These are phyloP conservation scores for Pachliopta kotzebuea DNA, from an alignment of 2,888 invertebrate species.

Conservation along the genomic window DNA sequence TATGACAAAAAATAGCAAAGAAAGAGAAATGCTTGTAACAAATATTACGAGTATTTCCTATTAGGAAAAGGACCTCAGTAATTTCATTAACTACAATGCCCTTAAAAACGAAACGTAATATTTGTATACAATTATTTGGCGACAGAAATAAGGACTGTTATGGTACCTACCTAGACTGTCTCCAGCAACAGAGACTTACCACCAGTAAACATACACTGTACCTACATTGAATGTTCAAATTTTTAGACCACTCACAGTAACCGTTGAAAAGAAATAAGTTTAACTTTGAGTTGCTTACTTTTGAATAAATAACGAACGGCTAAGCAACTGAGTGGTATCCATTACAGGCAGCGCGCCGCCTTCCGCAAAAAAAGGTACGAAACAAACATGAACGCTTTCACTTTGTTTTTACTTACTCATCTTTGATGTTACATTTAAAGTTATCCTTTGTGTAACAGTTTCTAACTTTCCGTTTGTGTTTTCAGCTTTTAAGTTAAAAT, in stretches of 20 bases:
- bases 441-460: background rate
- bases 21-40: too few species aligned
- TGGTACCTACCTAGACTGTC: too few species aligned
- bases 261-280: slow-evolving; percentile 19
- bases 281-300: slow-evolving; percentile 19
- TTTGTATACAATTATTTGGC: too few species aligned
- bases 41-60: too few species aligned
- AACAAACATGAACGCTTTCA: slow-evolving; percentile 4
- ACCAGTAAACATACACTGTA: background rate
- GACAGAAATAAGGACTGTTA: too few species aligned
- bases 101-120: too few species aligned
- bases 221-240: slow-evolving; percentile 10
- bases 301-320: slow-evolving; percentile 28
- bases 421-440: slow-evolving; percentile 9
- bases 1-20: too few species aligned
- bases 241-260: slow-evolving; percentile 14
- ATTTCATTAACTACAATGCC: too few species aligned
- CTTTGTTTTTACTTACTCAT: slow-evolving; percentile 4
- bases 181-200: too few species aligned
- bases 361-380: slow-evolving; percentile 20
- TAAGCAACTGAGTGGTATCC: slow-evolving; percentile 29
- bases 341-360: slow-evolving; percentile 14
- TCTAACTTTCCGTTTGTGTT: slow-evolving; percentile 2
- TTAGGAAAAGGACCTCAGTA: too few species aligned
- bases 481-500: background rate